phyloP scores from a whole-genome alignment of 2,113 vertebrate species.

The Pterocles gutturalis region DNA sequence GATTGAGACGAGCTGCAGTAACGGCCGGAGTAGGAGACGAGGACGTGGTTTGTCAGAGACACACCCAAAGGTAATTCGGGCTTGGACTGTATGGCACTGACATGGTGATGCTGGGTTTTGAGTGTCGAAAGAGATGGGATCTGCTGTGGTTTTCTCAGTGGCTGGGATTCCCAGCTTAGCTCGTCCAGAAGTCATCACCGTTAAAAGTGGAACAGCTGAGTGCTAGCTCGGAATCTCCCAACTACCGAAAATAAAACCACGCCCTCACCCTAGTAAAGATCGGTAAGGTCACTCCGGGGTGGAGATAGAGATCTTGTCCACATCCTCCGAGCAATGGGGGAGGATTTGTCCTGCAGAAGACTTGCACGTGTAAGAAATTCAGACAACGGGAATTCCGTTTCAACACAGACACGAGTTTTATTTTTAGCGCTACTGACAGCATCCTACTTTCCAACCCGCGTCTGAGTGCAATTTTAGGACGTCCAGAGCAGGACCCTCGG shows the following conservation, averaged over 20 bases:
- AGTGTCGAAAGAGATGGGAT: neutral
- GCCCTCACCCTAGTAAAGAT: neutral
- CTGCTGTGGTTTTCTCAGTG: neutral
- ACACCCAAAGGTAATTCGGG: neutral
- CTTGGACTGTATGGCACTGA: neutral
- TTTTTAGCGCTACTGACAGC: rapidly evolving
- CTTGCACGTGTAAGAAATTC: neutral
- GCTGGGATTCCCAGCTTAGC: rapidly evolving
- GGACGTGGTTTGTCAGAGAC: neutral
- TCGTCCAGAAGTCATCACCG: rapidly evolving
- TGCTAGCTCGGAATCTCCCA: neutral
- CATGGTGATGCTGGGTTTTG: neutral
- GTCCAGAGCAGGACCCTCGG: rapidly evolving
- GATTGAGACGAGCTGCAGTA: rapidly evolving
- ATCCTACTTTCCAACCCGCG: rapidly evolving
- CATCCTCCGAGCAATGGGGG: rapidly evolving
- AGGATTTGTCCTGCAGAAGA: neutral
- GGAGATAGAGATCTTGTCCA: neutral
- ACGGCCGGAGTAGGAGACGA: rapidly evolving
- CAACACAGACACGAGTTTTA: neutral
- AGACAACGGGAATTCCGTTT: neutral
- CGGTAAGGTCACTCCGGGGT: neutral
- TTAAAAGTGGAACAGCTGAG: neutral
- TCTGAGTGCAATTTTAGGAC: neutral
- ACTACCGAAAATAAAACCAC: rapidly evolving